A percentile compares a stretch with the other conserved stretches of the same genome.
Conservation (phyloP, 2,888 invertebrate genomes). For the Pristionchus maxplancki region DNA sequence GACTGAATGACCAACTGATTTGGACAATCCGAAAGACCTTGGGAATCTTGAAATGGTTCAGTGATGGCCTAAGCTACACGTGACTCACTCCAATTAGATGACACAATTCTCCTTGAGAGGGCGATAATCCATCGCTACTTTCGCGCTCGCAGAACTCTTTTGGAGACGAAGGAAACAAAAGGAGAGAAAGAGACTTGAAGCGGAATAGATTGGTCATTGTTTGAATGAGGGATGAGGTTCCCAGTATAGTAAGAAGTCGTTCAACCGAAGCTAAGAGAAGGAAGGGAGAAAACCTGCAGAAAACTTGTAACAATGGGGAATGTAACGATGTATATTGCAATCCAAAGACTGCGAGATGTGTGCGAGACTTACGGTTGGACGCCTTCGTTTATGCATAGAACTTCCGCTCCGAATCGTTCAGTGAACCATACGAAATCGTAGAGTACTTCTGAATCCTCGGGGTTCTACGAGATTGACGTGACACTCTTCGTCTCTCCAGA, state of each 20-base stretch:
- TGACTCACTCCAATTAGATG: not conserved
- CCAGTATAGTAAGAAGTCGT: not conserved
- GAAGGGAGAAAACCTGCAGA: not conserved
- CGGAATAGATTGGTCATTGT: not conserved
- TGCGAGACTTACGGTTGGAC: too few species aligned
- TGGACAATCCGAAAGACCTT: not conserved
- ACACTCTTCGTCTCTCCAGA: slow-evolving; percentile 6
- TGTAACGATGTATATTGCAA: not conserved
- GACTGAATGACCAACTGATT: not conserved
- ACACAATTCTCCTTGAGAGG: not conserved
- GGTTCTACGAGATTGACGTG: too few species aligned
- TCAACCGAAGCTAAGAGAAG: not conserved
- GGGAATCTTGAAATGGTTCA: not conserved
- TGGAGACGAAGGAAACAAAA: not conserved
- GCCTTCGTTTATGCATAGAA: too few species aligned
- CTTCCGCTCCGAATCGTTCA: too few species aligned
- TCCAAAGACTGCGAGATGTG: too few species aligned
- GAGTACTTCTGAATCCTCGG: too few species aligned
- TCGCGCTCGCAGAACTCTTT: not conserved
- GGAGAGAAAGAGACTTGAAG: not conserved
- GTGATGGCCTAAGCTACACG: not conserved
- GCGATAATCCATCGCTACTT: slow-evolving; percentile 24
- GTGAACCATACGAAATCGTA: too few species aligned
- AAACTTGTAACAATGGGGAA: not conserved
- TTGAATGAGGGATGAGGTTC: not conserved